Conservation (phyloP, 2,797 vertebrate species). For the Microhierax caerulescens region DNA sequence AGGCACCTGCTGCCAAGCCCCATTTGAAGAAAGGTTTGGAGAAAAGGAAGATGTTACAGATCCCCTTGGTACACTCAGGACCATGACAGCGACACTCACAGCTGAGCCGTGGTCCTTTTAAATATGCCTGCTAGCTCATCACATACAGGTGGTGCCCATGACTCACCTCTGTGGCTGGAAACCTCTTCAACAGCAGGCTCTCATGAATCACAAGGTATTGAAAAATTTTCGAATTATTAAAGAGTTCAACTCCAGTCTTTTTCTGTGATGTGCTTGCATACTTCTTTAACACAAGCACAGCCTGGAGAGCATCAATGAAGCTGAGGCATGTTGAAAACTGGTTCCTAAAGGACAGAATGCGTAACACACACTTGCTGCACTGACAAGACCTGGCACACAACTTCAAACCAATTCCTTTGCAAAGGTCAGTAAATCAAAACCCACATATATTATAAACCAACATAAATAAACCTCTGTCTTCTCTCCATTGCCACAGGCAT, state of each 20-base stretch:
- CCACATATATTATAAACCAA: not conserved
- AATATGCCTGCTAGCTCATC: not conserved
- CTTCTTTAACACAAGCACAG: not conserved
- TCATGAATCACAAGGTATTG: not conserved
- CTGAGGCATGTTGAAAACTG: not conserved
- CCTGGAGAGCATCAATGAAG: not conserved
- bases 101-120: not conserved
- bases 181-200: not conserved
- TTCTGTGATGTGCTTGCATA: not conserved
- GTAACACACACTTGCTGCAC: accelerated
- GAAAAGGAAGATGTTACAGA: not conserved
- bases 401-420: not conserved
- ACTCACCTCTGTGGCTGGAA: not conserved
- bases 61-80: not conserved
- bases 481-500: not conserved
- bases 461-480: not conserved
- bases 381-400: not conserved
- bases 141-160: accelerated
- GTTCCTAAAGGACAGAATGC: not conserved
- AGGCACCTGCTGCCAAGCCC: not conserved
- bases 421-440: not conserved
- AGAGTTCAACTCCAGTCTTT: not conserved
- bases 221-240: not conserved
- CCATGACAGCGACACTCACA: accelerated
- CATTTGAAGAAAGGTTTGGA: not conserved